Conservation (phyloP, 2,888 invertebrate genomes). For the Torymus tubicola region DNA sequence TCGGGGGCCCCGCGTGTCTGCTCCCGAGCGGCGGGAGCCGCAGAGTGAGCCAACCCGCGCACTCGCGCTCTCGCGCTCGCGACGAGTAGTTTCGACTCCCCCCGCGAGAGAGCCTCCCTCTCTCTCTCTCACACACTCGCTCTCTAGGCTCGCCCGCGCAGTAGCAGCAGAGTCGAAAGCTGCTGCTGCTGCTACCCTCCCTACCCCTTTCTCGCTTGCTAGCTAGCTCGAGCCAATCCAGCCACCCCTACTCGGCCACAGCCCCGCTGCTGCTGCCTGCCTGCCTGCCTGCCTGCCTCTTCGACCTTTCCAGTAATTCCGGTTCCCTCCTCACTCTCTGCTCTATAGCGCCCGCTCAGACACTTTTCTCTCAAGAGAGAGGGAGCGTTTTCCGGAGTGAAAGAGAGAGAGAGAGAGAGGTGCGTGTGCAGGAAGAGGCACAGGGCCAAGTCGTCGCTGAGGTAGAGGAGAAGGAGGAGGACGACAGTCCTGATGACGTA, state of each 20-base stretch:
- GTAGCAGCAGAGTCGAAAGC: slow-evolving; percentile 52
- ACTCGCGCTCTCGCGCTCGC: slow-evolving; percentile 65
- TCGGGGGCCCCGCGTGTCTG: slow-evolving; percentile 75
- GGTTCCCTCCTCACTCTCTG: slow-evolving; percentile 30
- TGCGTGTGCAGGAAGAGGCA: slow-evolving; percentile 17
- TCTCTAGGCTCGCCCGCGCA: no score
- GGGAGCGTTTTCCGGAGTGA: background rate
- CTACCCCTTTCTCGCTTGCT: slow-evolving; percentile 5
- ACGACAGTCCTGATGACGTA: no score
- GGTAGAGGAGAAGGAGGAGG: no score
- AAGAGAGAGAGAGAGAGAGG: slow-evolving; percentile 8
- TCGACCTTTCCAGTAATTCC: slow-evolving; percentile 46
- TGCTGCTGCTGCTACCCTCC: slow-evolving; percentile 49
- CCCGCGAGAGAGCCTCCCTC: slow-evolving; percentile 1
- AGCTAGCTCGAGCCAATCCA: slow-evolving; percentile 58
- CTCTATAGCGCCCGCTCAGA: background rate
- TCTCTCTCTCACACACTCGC: no score
- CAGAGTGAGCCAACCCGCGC: slow-evolving; percentile 75
- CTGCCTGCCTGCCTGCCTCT: background rate
- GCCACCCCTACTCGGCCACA: slow-evolving; percentile 64
- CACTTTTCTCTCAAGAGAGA: slow-evolving; percentile 19
- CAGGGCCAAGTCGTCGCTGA: slow-evolving; percentile 18
- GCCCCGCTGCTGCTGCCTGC: slow-evolving; percentile 59
- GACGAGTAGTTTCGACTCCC: slow-evolving; percentile 41
- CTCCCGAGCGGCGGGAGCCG: slow-evolving; percentile 77